Percentiles rank a stretch among this genome's conserved stretches.
phyloP scores from a whole-genome alignment of 1,140 invertebrate genomes.

The Pararge aegeria region DNA sequence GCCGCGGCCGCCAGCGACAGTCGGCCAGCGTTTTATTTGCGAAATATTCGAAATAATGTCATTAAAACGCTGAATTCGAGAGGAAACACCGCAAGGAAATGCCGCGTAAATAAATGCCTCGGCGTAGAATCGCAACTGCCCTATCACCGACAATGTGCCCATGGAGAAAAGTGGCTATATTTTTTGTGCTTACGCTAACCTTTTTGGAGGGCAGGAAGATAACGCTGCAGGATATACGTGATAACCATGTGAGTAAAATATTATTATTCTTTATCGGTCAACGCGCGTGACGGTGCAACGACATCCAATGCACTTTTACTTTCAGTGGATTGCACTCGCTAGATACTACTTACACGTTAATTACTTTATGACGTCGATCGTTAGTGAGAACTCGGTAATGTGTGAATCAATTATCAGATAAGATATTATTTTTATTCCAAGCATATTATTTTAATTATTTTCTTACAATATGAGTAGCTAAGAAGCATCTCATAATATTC shows the following conservation, averaged over 20 bases:
- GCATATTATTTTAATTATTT: too few species aligned
- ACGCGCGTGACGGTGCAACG: slow-evolving; percentile 49
- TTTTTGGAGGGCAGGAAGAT: slow-evolving; percentile 45
- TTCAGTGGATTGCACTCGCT: slow-evolving; percentile 55
- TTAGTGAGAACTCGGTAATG: slow-evolving; percentile 5
- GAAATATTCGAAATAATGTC: slow-evolving; percentile 62
- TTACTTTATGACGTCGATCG: slow-evolving; percentile 19
- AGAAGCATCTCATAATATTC: too few species aligned
- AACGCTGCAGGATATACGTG: slow-evolving; percentile 42
- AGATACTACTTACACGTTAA: slow-evolving; percentile 5
- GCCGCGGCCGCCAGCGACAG: slow-evolving; percentile 67
- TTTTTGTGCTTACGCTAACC: slow-evolving; percentile 49
- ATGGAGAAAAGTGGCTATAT: slow-evolving; percentile 69
- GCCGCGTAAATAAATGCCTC: slow-evolving; percentile 64
- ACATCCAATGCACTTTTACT: slow-evolving; percentile 68
- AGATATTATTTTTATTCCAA: too few species aligned
- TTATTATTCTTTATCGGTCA: slow-evolving; percentile 46
- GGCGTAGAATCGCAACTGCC: slow-evolving; percentile 42
- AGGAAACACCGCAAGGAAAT: slow-evolving; percentile 60
- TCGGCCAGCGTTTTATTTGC: slow-evolving; percentile 65
- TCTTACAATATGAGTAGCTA: too few species aligned
- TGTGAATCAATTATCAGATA: too few species aligned
- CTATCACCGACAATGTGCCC: slow-evolving; percentile 64
- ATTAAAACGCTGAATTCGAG: slow-evolving; percentile 56
- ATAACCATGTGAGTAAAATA: slow-evolving; percentile 65